Conservation (phyloP, 2,113 vertebrate genomes). For the Python bivittatus region DNA sequence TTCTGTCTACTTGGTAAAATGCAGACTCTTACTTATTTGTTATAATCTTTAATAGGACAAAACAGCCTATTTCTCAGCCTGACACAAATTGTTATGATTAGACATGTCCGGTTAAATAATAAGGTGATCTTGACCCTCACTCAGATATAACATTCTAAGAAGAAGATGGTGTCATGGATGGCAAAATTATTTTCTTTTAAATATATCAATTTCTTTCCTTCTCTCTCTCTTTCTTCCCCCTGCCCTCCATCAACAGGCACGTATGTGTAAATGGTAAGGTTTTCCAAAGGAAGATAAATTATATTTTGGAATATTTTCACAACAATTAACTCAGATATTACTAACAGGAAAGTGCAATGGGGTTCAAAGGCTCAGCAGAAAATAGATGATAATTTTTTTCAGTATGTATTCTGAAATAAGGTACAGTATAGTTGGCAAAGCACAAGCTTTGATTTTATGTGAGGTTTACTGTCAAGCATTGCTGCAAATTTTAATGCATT, state of each 20-base stretch:
- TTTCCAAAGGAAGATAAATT: slow-evolving; percentile 5
- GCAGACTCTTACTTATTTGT: neutral
- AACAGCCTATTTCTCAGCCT: neutral
- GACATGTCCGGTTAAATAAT: neutral
- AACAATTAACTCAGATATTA: slow-evolving; percentile 11
- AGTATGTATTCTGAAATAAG: neutral
- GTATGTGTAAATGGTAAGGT: neutral
- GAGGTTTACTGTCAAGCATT: neutral
- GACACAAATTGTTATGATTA: neutral
- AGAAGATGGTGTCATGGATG: neutral
- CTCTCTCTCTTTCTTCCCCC: neutral
- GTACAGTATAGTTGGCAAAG: neutral
- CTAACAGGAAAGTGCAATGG: neutral
- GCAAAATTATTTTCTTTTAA: slow-evolving; percentile 1
- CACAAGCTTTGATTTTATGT: neutral
- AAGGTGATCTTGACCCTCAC: neutral
- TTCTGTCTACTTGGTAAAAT: neutral
- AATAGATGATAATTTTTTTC: slow-evolving; percentile 7
- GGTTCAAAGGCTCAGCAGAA: neutral
- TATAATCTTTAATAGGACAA: neutral
- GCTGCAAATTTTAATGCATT: neutral
- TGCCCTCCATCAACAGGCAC: neutral
- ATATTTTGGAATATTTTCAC: neutral
- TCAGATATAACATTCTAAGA: no score
- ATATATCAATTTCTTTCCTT: neutral